Evolutionary conservation across 2,888 invertebrate species (phyloP).

Genomic region (Philopedon plagiatum): DNA sequence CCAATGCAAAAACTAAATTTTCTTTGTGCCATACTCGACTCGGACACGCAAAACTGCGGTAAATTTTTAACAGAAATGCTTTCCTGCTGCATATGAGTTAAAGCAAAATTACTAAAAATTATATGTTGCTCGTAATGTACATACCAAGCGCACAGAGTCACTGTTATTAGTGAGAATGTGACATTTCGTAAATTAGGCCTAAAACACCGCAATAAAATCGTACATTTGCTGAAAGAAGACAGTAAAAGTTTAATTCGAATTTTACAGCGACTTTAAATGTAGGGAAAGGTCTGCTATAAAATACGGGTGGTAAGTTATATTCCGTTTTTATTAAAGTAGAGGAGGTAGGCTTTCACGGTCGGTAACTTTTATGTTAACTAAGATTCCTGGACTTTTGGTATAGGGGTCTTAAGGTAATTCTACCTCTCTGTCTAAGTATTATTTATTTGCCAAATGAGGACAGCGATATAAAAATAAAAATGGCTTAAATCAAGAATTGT

Average conservation of each 20-base stretch:
- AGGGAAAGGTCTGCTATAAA: no score
- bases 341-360: no score
- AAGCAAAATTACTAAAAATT: constrained; percentile 6
- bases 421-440: no score
- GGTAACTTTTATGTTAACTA: no score
- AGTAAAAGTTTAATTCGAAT: neutral
- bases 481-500: no score
- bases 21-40: neutral
- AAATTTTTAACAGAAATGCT: neutral
- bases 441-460: no score
- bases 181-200: neutral
- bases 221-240: neutral
- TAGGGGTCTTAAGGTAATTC: no score
- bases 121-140: neutral
- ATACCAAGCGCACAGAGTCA: neutral
- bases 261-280: neutral
- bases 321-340: no score
- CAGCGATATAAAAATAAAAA: no score
- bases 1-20: neutral
- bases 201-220: neutral
- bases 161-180: constrained; percentile 5
- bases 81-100: neutral
- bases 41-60: neutral
- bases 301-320: no score
- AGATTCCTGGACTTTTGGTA: no score